Evolutionary conservation across 2,888 invertebrate species (phyloP).

Genomic region (Tyria jacobaeae): DNA sequence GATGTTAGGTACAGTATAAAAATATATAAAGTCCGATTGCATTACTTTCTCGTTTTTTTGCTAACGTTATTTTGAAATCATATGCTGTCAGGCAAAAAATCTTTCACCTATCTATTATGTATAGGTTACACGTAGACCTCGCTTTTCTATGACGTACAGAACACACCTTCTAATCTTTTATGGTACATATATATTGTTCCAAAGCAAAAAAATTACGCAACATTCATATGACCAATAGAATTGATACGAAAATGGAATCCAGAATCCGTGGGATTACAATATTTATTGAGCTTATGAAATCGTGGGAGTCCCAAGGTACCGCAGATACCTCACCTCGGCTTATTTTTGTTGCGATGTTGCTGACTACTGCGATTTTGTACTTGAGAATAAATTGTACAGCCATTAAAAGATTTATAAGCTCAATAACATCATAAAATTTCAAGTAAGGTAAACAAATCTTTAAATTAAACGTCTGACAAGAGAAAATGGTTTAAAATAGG

Average conservation of each 20-base stretch:
- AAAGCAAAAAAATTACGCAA: background rate
- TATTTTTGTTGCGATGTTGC: slow-evolving; percentile 19
- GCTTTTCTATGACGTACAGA: no score
- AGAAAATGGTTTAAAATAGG: slow-evolving; percentile 1
- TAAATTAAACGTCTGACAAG: background rate
- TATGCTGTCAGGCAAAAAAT: no score
- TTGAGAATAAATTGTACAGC: slow-evolving; percentile 20
- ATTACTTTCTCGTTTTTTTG: no score
- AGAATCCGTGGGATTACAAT: background rate
- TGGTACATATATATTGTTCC: background rate
- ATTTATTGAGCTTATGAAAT: slow-evolving; percentile 2
- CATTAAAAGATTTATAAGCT: background rate
- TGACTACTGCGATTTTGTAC: slow-evolving; percentile 15
- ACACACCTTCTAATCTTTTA: background rate
- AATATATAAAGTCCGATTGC: no score
- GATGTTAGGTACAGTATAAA: no score
- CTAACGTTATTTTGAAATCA: no score
- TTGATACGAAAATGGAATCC: background rate
- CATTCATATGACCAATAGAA: background rate
- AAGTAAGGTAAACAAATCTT: slow-evolving; percentile 1
- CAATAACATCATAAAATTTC: background rate
- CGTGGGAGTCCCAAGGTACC: slow-evolving; percentile 34
- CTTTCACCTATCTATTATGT: no score
- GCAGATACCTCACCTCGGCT: slow-evolving; percentile 32
- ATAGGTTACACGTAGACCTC: no score